Conservation (phyloP, 2,113 vertebrate genomes). For the Callospermophilus lateralis region DNA sequence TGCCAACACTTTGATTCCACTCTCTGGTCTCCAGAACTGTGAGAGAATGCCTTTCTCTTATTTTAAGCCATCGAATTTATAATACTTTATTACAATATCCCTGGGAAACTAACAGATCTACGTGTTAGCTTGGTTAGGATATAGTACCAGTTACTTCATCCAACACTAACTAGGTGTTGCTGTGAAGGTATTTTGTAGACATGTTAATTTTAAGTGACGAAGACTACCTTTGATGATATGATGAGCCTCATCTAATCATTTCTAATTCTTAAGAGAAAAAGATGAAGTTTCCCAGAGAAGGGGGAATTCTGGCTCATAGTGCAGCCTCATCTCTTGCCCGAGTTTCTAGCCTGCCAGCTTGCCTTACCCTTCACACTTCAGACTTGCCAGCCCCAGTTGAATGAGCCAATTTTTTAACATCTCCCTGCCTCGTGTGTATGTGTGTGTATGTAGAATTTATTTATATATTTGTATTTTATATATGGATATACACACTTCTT, state of each 20-base stretch:
- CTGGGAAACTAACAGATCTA: neutral
- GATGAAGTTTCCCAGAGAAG: neutral
- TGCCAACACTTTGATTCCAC: neutral
- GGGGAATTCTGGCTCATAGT: neutral
- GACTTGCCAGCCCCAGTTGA: neutral
- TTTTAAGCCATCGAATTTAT: neutral
- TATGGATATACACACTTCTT: neutral
- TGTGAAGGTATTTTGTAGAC: neutral
- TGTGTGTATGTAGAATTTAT: too few relatives aligned
- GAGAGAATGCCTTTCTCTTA: neutral
- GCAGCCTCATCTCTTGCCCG: neutral
- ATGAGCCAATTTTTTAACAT: neutral
- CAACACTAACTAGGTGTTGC: neutral
- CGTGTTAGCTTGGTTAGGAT: neutral
- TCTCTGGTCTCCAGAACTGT: neutral
- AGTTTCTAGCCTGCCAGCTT: neutral
- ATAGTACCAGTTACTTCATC: neutral
- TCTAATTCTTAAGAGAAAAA: neutral
- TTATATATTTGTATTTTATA: too few relatives aligned
- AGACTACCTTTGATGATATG: neutral
- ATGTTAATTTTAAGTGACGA: slow-evolving; percentile 12
- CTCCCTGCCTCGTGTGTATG: neutral
- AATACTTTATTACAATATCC: neutral
- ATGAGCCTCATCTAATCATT: neutral
- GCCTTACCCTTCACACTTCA: neutral